phyloP scores from a whole-genome alignment of 2,888 invertebrate species.

The Antheraea assamensis region DNA sequence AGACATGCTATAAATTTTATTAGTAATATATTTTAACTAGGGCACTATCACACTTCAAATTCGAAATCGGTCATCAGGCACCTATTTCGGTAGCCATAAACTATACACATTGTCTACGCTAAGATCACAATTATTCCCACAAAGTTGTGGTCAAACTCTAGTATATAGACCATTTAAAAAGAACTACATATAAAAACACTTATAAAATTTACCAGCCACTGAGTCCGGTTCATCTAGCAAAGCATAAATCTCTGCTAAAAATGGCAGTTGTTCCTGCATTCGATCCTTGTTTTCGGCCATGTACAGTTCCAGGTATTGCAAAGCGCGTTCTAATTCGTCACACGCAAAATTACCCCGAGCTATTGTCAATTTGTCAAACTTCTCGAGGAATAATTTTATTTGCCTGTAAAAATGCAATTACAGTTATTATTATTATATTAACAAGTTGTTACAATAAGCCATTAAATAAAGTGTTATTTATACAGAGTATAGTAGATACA shows the following conservation, averaged over 20 bases:
- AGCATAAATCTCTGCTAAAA: constrained; percentile 91
- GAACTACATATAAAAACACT: background rate
- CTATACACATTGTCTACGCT: too few relatives aligned
- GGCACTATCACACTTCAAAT: background rate
- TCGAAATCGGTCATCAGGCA: too few relatives aligned
- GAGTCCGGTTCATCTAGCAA: constrained; percentile 95
- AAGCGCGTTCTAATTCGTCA: constrained; percentile 87
- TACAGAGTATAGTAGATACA: too few relatives aligned
- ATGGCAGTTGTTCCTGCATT: constrained; percentile 83
- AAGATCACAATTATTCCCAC: too few relatives aligned
- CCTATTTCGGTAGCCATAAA: too few relatives aligned
- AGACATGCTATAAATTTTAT: background rate
- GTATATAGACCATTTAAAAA: too few relatives aligned
- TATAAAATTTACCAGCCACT: constrained; percentile 84
- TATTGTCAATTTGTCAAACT: constrained; percentile 85
- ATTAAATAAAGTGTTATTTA: too few relatives aligned
- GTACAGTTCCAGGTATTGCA: constrained; percentile 89
- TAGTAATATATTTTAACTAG: background rate
- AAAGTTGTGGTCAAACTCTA: background rate
- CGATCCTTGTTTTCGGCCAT: constrained; percentile 82
- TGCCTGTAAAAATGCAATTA: constrained; percentile 46
- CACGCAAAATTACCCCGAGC: constrained; percentile 89
- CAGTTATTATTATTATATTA: background rate
- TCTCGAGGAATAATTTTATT: constrained; percentile 64
- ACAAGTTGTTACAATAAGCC: too few relatives aligned